A percentile compares a stretch with the other conserved stretches of the same genome.
These are phyloP conservation scores for Archivesica marissinica DNA, from an alignment of 1,140 invertebrate species.

Conservation along the genomic window DNA sequence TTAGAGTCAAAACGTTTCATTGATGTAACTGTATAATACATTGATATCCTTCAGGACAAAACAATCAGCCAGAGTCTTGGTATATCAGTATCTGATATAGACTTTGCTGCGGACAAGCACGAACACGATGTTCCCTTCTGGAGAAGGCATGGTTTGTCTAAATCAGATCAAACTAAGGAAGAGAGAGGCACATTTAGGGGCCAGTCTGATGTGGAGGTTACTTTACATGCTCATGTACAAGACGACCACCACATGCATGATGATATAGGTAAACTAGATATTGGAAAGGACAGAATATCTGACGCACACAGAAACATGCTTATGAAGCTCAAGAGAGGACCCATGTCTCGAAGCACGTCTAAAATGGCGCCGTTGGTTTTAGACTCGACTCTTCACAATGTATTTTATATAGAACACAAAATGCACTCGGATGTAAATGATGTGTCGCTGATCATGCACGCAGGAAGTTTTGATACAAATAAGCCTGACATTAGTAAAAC, in stretches of 20 bases:
- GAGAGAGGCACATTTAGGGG: background rate
- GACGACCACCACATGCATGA: background rate
- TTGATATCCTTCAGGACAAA: conserved; percentile 39
- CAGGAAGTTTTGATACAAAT: background rate
- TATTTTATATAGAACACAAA: background rate
- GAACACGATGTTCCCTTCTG: conserved; percentile 34
- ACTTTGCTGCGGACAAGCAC: conserved; percentile 7
- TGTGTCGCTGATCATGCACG: background rate
- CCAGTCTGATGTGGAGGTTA: conserved; percentile 34
- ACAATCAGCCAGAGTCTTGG: conserved; percentile 49
- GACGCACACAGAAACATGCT: conserved; percentile 11
- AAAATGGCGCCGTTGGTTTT: background rate
- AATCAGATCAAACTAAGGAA: background rate
- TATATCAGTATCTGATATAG: conserved; percentile 31
- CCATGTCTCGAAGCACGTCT: background rate
- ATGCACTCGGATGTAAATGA: background rate
- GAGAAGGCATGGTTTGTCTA: conserved; percentile 8
- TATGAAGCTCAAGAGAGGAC: background rate
- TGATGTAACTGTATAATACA: no score
- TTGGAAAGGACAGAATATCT: conserved; percentile 29
- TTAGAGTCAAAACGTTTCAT: no score
- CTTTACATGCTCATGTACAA: background rate
- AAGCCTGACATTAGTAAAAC: background rate
- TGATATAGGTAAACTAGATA: background rate
- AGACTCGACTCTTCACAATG: background rate